Conservation (phyloP, 2,888 invertebrate genomes). For the Trissolcus brochymenae region DNA sequence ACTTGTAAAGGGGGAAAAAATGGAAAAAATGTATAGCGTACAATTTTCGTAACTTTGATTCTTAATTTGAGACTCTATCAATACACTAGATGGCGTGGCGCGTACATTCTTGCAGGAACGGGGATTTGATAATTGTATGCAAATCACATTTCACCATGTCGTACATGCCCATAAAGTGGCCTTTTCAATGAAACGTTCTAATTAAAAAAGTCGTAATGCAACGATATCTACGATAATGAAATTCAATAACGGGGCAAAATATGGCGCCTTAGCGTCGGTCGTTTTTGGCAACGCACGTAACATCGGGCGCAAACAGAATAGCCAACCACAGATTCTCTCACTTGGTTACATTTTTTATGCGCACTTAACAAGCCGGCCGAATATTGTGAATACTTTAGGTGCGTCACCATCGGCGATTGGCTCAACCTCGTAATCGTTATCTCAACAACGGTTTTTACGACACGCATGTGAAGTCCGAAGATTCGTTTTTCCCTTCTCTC, state of each 20-base stretch:
- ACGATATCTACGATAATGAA: slow-evolving; percentile 22
- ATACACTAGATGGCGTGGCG: background rate
- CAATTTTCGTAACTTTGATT: too few relatives aligned
- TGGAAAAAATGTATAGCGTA: too few relatives aligned
- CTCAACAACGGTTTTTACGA: slow-evolving; percentile 31
- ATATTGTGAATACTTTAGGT: slow-evolving; percentile 41
- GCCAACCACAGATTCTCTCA: slow-evolving; percentile 43
- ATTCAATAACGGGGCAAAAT: slow-evolving; percentile 20
- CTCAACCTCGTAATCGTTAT: slow-evolving; percentile 45
- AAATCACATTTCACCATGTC: background rate
- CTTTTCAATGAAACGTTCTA: slow-evolving; percentile 4
- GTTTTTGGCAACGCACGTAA: slow-evolving; percentile 7
- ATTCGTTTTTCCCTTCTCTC: slow-evolving; percentile 4
- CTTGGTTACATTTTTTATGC: slow-evolving; percentile 41
- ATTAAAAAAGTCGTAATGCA: background rate
- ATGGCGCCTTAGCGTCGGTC: slow-evolving; percentile 25
- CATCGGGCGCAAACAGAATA: slow-evolving; percentile 12
- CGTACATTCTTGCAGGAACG: background rate
- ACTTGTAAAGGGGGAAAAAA: too few relatives aligned
- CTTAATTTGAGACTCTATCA: background rate
- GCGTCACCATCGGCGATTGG: slow-evolving; percentile 28
- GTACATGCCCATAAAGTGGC: background rate
- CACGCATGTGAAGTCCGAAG: slow-evolving; percentile 7
- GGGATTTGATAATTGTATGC: background rate
- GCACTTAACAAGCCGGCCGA: slow-evolving; percentile 40